Evolutionary conservation across 2,797 vertebrate species (phyloP), one percentile per base, ranked within the genome.

Genomic region (Ateles fusciceps): DNA sequence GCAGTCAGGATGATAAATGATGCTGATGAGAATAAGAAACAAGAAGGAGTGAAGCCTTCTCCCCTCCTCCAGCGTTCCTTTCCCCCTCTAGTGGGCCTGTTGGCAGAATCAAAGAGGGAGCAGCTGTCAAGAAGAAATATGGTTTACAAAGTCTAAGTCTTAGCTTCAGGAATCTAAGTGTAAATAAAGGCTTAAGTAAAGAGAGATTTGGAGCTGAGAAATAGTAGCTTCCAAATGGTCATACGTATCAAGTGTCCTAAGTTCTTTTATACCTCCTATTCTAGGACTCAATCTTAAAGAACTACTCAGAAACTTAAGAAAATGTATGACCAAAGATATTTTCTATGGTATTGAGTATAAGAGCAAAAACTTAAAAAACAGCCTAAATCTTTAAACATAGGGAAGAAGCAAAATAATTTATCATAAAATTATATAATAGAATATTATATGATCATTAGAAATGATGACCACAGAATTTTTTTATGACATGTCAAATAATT

Each of bases 1-100:
- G 42, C 9, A 22, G 4, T 7, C 19, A 5, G 2, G 10, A 48
- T 13, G 3, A 33, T 11, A 4, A 9, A 24, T 19, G 30, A 24
- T 12, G 33, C 15, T 74, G 30, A 39, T 30, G 5, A 55, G 52
- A 61, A 4, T 22, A 15, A 48, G 28, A 48, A 61, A 28, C 24
- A 50, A 33, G 24, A 12, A 59, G 8, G 24, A 85, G 5, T 1
- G 1, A 28, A 4, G 2, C 4, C 59, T 78, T 24, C 72, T 80
- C 12, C 12, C 44, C 14, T 9, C 10, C 22, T 10, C 4, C 72
- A 13, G 4, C 9, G 14, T 68, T 6, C 2, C 15, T 59, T 6
- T 4, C 22, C 1, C 64, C 8, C 7, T 50, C 26, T 12, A 39
- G 13, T 0, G 11, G 71, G 24, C 4, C 33, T 75, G 2, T 7